A percentile compares a stretch with the other conserved stretches of the same genome.
These are phyloP conservation scores for Panurus biarmicus DNA, from an alignment of 2,113 vertebrate species.

Conservation along the genomic window DNA sequence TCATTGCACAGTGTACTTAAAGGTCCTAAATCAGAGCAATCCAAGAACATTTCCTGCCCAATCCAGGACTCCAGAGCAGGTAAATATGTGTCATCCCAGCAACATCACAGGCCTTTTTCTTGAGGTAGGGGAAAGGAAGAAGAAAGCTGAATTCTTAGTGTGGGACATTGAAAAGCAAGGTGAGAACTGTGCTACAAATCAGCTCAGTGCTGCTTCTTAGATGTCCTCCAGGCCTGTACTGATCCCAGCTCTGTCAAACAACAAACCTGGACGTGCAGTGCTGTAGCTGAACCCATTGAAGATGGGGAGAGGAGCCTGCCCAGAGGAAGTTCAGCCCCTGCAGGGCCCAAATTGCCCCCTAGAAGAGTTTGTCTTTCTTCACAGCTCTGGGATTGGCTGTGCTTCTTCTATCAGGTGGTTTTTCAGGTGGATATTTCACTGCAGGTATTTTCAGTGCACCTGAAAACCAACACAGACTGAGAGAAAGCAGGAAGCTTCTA, in stretches of 20 bases:
- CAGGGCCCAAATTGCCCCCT: not conserved
- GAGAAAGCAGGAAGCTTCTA: not conserved
- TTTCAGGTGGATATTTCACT: not conserved
- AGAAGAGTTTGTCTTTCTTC: not conserved
- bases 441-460: not conserved
- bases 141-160: not conserved
- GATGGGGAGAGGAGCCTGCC: not conserved
- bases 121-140: not conserved
- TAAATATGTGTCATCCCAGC: not conserved
- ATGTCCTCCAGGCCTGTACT: not conserved
- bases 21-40: constrained; percentile 59
- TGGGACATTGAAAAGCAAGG: not conserved
- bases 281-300: not conserved
- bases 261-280: not conserved
- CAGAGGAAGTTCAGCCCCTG: not conserved
- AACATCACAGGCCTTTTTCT: not conserved
- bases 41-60: constrained; percentile 35
- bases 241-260: not conserved
- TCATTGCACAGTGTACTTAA: constrained; percentile 58
- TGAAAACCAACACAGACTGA: not conserved
- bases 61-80: constrained; percentile 9
- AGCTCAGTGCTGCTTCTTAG: not conserved
- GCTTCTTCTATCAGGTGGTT: not conserved
- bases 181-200: not conserved
- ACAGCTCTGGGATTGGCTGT: not conserved